These are phyloP conservation scores for Geopemphigus sp. DNA, from an alignment of 1,140 invertebrate genomes.

Conservation along the genomic window DNA sequence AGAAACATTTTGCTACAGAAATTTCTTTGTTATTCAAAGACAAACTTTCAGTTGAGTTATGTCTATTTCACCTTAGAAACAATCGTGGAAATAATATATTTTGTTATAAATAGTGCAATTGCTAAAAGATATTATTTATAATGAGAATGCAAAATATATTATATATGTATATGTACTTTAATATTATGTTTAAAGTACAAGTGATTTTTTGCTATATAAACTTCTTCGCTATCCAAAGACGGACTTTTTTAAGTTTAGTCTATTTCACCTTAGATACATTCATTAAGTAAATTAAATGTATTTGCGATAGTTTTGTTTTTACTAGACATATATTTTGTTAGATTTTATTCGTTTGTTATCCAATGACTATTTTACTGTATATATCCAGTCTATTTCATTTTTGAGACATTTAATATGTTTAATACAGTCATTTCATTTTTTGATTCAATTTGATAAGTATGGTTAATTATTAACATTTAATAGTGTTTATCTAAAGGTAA, in stretches of 20 bases:
- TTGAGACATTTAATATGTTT: neutral
- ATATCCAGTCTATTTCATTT: slow-evolving; percentile 22
- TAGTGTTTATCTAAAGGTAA: neutral
- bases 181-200: neutral
- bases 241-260: neutral
- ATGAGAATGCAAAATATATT: slow-evolving; percentile 27
- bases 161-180: slow-evolving; percentile 29
- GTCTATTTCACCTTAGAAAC: slow-evolving; percentile 42
- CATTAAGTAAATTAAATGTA: neutral
- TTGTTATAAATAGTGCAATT: too few relatives aligned
- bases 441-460: neutral
- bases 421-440: neutral
- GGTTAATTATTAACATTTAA: neutral
- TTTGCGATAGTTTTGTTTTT: too few relatives aligned
- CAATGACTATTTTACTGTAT: neutral
- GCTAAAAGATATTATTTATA: neutral
- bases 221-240: slow-evolving; percentile 38
- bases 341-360: slow-evolving; percentile 14
- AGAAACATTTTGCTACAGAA: slow-evolving; percentile 14
- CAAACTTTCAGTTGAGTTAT: neutral
- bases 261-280: slow-evolving; percentile 35
- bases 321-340: neutral
- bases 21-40: slow-evolving; percentile 40
- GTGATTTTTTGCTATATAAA: slow-evolving; percentile 16
- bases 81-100: neutral